Base-by-base conservation (phyloP, 1,140 invertebrate genomes). In the Zaprionus nigranus region DNA sequence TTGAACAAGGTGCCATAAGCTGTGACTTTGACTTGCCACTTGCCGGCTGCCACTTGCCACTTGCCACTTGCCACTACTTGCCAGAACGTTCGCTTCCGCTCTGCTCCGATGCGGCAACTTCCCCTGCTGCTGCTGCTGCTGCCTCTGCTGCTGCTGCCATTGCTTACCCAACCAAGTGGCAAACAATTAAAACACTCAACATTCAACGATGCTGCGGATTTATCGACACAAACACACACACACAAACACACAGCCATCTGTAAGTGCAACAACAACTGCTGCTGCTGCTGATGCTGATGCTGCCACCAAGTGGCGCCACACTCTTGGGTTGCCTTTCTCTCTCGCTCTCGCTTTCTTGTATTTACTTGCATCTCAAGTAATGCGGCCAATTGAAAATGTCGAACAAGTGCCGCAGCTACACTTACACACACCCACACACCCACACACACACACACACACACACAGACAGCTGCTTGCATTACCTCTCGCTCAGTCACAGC, bases 331-430 rank as follows among this genome's bases (percentile, higher is more conserved):
- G 7, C 13, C 6, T 43, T 36, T 12, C 54, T 30, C 9, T 36
- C 49, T 26, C 26, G 30, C 24, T 12, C 24, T 58, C 28, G 43
- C 57, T 66, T 20, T 51, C 51, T 62, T 54, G 40, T 56, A 54
- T 61, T 64, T 54, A 24, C 22, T 49, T 69, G 67, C 75, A 86
- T 66, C 82, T 88, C 79, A 88, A 83, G 84, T 83, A 87, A 82
- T 87, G 83, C 69, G 56, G 84, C 84, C 84, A 87, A 88, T 87
- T 88, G 84, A 83, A 87, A 88, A 88, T 81, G 78, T 84, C 78
- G 84, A 87, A 88, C 85, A 84, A 84, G 78, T 84, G 74, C 84
- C 46, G 40, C 73, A 36, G 43, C 17, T 56, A 36, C 20, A 30
- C 30, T 30, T 53, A 20, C n/a, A 62, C 60, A 61, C 68, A 54